Conservation (phyloP, 2,888 invertebrate genomes). For the Melanchra persicariae region DNA sequence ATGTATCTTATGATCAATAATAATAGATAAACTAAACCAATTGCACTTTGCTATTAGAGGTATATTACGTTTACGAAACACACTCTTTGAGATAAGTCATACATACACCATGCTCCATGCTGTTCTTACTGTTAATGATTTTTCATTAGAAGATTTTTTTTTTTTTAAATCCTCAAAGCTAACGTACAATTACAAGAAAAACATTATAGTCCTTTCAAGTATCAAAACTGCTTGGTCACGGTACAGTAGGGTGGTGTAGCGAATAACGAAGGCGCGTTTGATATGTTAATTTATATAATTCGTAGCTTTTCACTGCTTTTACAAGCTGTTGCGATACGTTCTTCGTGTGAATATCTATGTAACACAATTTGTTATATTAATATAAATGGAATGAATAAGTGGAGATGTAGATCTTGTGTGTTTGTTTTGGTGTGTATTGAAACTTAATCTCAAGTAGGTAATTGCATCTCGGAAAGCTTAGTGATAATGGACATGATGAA, state of each 20-base stretch:
- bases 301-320: constrained; percentile 84
- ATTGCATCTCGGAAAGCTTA: too few species aligned
- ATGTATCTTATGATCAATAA: neutral
- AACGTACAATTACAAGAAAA: constrained; percentile 6
- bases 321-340: constrained; percentile 74
- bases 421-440: constrained; percentile 1
- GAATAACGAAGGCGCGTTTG: constrained; percentile 85
- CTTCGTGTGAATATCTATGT: constrained; percentile 65
- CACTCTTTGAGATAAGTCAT: neutral
- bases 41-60: neutral
- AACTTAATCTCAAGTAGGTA: neutral
- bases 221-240: constrained; percentile 65
- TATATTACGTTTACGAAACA: neutral
- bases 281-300: constrained; percentile 88
- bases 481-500: neutral
- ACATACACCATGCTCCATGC: neutral
- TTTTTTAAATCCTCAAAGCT: neutral
- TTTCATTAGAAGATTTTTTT: too few species aligned
- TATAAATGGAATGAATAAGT: constrained; percentile 41
- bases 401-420: constrained; percentile 10
- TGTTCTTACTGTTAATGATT: neutral
- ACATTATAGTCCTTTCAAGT: constrained; percentile 54
- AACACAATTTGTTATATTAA: constrained; percentile 61
- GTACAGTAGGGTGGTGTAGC: constrained; percentile 77
- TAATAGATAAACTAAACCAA: neutral